Base-by-base conservation (phyloP, 2,797 vertebrate species). In the Protosalanx chinensis region DNA sequence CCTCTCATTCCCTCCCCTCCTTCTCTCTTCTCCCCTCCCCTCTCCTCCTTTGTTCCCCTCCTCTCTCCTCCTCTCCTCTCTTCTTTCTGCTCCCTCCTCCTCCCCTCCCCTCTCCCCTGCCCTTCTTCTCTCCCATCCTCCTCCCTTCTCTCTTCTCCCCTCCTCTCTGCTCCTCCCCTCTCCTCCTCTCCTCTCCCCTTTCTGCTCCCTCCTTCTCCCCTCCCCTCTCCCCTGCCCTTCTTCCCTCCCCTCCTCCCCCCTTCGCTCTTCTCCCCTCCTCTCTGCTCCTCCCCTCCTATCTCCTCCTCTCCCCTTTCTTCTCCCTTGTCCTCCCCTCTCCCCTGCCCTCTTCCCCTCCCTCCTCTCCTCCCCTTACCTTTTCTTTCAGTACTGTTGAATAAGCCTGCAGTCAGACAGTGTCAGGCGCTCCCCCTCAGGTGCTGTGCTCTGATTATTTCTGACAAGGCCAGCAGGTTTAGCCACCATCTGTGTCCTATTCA, bases 331-430 rank as follows among this genome's bases (percentile, higher is more conserved):
- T 29, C 56, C 65, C 18, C 15, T 33, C 23, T 27, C 65, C 32
- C 20, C 65, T 67, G 23, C n/a, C 33, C 35, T 35, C 37, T 35
- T 65, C 64, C 18, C 32, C 35, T 46, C 64, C 12, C 30, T 64
- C 30, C 23, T 33, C 30, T 33, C 68, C 71, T 73, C 66, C 60
- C 35, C 63, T 67, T 16, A 15, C 27, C 66, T 56, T 51, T 35
- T 12, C 41, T 46, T 12, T 46, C 41, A 13, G 12, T 46, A 46
- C 8, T 46, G 41, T 46, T 46, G 41, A 46, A 13, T 46, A 1
- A 12, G 3, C 41, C 7, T 3, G 3, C 41, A 46, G 41, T 12
- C 41, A 46, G 41, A 8, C 1, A 46, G 41, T 2, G 41, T 46
- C 41, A 13, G 41, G 41, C 3, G 41, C 8, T 8, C 37, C 2